Percentiles rank a stretch among this genome's conserved stretches.
Conservation (phyloP, 2,113 vertebrate genomes). For the Pterocles gutturalis region DNA sequence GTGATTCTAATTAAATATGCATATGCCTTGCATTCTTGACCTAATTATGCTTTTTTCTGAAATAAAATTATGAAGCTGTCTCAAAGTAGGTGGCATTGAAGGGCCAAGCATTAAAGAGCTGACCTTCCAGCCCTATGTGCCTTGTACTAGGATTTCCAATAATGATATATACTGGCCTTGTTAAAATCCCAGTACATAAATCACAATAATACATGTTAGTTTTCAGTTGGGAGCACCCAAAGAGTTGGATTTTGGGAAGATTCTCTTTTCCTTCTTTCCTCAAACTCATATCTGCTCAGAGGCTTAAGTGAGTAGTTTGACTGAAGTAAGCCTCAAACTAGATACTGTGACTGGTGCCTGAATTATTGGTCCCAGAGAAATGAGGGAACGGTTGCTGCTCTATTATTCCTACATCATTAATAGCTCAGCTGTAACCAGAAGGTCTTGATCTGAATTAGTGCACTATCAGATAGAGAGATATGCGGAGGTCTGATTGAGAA, state of each 20-base stretch:
- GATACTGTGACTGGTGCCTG: not conserved
- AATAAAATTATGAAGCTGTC: not conserved
- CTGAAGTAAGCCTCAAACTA: not conserved
- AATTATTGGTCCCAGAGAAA: not conserved
- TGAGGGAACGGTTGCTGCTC: not conserved
- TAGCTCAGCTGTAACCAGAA: not conserved
- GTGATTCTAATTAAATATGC: not conserved
- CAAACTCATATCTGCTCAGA: not conserved
- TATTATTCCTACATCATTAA: not conserved
- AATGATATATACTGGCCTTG: not conserved
- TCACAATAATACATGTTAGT: not conserved
- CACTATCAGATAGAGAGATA: rapidly evolving
- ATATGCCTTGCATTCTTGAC: not conserved
- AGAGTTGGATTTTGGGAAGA: not conserved
- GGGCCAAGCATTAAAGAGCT: not conserved
- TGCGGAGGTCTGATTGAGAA: rapidly evolving
- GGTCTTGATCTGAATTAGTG: not conserved
- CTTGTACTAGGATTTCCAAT: not conserved
- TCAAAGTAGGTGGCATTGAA: not conserved
- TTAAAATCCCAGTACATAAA: not conserved
- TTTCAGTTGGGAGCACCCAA: not conserved
- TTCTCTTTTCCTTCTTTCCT: not conserved
- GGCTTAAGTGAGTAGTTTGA: not conserved
- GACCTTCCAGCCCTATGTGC: not conserved
- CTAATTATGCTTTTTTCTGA: not conserved